phyloP scores from a whole-genome alignment of 2,113 vertebrate species.

The Machaerirhynchus nigripectus region DNA sequence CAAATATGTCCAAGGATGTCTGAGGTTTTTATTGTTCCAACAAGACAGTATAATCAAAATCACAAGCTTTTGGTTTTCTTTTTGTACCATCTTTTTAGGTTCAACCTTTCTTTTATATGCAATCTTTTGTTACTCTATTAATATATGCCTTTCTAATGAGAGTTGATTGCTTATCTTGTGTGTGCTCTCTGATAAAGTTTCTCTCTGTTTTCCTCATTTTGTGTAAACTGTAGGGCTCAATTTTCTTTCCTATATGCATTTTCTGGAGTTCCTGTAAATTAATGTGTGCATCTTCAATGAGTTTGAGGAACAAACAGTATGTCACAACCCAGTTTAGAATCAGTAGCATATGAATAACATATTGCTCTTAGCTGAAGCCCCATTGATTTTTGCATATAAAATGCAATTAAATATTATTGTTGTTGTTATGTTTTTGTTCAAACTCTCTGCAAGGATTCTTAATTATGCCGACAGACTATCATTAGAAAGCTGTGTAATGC shows the following conservation, averaged over 20 bases:
- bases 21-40: not conserved
- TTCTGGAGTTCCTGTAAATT: not conserved
- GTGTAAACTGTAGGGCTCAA: not conserved
- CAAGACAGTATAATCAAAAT: not conserved
- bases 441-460: not conserved
- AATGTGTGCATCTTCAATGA: not conserved
- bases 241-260: not conserved
- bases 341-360: conserved; percentile 17
- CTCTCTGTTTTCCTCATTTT: not conserved
- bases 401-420: conserved; percentile 31
- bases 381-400: conserved; percentile 41
- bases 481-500: not conserved
- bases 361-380: conserved; percentile 5
- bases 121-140: not conserved
- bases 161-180: not conserved
- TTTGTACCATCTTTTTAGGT: not conserved
- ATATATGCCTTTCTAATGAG: not conserved
- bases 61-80: not conserved
- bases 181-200: not conserved
- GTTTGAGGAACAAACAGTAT: conserved; percentile 13
- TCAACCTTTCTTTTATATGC: not conserved
- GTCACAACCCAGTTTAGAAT: conserved; percentile 28
- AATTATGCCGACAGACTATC: not conserved
- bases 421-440: not conserved
- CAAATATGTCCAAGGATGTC: not conserved